Evolutionary conservation across 2,888 invertebrate species (phyloP).

Genomic region (Eurytoma californica): DNA sequence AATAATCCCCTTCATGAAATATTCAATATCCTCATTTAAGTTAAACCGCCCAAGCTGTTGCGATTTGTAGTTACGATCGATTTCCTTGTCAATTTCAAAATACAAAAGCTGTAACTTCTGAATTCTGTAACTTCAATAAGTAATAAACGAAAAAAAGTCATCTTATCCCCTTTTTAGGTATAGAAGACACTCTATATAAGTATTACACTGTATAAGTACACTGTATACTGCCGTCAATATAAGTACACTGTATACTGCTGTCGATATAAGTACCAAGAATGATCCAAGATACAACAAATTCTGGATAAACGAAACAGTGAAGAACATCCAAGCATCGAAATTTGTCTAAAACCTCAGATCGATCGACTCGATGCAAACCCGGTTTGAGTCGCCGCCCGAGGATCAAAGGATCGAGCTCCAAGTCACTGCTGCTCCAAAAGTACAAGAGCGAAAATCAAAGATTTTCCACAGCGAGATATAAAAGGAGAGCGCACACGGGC

Average conservation of each 20-base stretch:
- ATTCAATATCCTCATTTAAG: too few species aligned
- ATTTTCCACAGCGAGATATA: constrained; percentile 27
- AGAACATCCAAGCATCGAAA: background rate
- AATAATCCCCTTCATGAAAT: too few species aligned
- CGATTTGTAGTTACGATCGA: too few species aligned
- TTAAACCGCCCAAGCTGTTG: too few species aligned
- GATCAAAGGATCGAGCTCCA: background rate
- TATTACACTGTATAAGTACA: too few species aligned
- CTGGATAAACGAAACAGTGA: background rate
- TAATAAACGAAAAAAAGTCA: background rate
- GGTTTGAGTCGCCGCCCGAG: background rate
- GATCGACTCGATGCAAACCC: background rate
- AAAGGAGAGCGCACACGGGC: constrained; percentile 1
- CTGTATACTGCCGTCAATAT: too few species aligned
- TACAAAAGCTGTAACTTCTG: background rate
- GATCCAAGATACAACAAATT: background rate
- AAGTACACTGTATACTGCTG: too few species aligned
- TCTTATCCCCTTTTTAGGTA: too few species aligned
- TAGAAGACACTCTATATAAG: too few species aligned
- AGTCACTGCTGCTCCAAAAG: background rate
- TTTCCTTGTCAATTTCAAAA: too few species aligned
- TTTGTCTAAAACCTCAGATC: background rate
- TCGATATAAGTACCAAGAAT: too few species aligned
- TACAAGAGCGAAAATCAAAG: constrained; percentile 51
- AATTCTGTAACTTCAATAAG: background rate